Percentiles rank a stretch among this genome's conserved stretches.
Evolutionary conservation across 2,113 vertebrate species (phyloP).

Genomic region (Conger conger): DNA sequence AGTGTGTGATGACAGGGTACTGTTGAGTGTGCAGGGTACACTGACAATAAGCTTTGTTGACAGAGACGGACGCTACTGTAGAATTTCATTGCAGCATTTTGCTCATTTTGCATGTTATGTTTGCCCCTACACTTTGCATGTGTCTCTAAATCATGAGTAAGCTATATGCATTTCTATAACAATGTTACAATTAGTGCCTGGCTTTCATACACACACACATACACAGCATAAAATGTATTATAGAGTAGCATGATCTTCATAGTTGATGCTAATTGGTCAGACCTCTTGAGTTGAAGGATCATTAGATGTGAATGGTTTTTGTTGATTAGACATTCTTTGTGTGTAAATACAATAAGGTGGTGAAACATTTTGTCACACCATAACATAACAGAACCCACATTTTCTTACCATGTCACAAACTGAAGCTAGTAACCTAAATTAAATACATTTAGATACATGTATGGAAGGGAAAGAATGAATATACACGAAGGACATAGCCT

Average conservation of each 20-base stretch:
- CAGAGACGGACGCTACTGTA: neutral
- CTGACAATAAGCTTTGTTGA: neutral
- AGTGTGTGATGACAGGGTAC: neutral
- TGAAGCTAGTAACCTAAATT: no score
- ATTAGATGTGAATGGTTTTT: no score
- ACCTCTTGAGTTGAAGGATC: no score
- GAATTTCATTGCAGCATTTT: neutral
- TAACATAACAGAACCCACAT: neutral
- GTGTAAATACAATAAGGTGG: neutral
- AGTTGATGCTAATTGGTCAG: no score
- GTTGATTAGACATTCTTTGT: neutral
- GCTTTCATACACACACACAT: neutral
- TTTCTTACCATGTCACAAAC: neutral
- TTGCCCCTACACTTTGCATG: neutral
- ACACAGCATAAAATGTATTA: neutral
- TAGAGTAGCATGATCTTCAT: neutral
- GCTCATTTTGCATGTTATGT: no score
- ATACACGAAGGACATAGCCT: no score
- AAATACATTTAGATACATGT: no score
- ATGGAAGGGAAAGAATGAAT: no score
- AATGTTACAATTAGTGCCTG: neutral
- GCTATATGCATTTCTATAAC: neutral
- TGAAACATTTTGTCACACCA: neutral
- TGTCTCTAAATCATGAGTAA: neutral
- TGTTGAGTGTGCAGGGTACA: no score